Conservation (phyloP, 2,113 vertebrate species). For the Anolis sagrei region DNA sequence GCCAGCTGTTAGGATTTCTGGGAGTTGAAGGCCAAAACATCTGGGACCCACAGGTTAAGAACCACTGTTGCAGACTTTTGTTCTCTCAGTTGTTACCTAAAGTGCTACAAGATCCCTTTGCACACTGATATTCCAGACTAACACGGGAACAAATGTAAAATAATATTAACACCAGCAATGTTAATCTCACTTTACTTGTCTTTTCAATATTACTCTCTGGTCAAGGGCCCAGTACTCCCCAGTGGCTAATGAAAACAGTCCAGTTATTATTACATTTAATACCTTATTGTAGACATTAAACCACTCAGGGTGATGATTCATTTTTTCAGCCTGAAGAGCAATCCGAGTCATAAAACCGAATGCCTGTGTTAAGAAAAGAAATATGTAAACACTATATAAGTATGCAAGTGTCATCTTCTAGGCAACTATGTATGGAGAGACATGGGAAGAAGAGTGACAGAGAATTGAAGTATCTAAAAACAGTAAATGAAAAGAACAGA, state of each 20-base stretch:
- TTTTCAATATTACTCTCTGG: neutral
- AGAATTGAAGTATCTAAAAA: neutral
- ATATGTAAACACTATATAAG: neutral
- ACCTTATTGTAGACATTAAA: conserved; percentile 99
- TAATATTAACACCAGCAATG: conserved; percentile 28
- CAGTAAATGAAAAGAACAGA: neutral
- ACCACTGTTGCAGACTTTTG: too few species aligned
- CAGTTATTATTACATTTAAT: conserved; percentile 54
- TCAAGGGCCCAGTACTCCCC: neutral
- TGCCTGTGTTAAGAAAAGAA: conserved; percentile 78
- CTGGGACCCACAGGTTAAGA: too few species aligned
- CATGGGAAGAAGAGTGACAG: neutral
- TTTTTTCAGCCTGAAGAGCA: conserved; percentile 96
- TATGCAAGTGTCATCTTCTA: neutral
- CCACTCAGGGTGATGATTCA: conserved; percentile 99
- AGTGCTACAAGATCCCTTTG: too few species aligned
- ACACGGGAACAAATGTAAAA: neutral
- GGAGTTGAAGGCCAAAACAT: too few species aligned
- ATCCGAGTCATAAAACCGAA: conserved; percentile 98
- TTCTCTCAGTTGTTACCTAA: too few species aligned
- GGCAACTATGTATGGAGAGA: neutral
- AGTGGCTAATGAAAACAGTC: neutral
- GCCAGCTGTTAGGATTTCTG: too few species aligned
- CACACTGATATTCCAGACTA: too few species aligned
- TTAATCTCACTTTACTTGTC: neutral